Evolutionary conservation across 2,113 vertebrate genomes (phyloP).

Genomic region (Apodemus speciosus): DNA sequence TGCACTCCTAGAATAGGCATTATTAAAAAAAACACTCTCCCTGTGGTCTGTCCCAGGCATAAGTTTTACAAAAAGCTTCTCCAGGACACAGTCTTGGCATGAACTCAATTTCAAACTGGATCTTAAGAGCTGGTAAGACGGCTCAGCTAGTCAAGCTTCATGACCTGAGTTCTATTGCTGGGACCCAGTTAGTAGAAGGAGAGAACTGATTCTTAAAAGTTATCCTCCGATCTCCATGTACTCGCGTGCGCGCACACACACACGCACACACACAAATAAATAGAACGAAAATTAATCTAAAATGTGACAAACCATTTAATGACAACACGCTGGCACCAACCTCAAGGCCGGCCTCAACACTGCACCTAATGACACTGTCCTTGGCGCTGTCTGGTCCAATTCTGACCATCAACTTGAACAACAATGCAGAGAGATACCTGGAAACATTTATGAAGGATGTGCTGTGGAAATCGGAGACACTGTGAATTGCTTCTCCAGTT

Average conservation of each 20-base stretch:
- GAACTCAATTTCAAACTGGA: slow-evolving; percentile 10
- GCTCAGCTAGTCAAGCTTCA: not conserved
- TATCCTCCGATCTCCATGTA: not conserved
- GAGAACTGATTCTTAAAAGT: not conserved
- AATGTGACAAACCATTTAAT: not conserved
- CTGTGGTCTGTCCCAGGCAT: not conserved
- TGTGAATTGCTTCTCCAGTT: not conserved
- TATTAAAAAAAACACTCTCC: not conserved
- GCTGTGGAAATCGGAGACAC: not conserved
- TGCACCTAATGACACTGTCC: not conserved
- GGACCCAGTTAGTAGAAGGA: not conserved
- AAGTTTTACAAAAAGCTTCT: not conserved
- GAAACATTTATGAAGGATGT: not conserved
- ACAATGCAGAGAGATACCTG: too few relatives aligned
- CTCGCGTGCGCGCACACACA: not conserved
- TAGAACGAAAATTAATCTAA: not conserved
- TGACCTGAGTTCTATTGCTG: not conserved
- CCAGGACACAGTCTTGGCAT: not conserved
- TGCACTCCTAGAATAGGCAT: not conserved
- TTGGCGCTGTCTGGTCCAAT: not conserved
- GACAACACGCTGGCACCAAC: not conserved
- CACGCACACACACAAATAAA: not conserved
- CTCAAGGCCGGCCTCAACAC: not conserved
- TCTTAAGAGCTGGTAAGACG: not conserved
- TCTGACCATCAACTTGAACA: not conserved